Conservation (phyloP, 2,888 invertebrate species). For the Microchrysa polita region DNA sequence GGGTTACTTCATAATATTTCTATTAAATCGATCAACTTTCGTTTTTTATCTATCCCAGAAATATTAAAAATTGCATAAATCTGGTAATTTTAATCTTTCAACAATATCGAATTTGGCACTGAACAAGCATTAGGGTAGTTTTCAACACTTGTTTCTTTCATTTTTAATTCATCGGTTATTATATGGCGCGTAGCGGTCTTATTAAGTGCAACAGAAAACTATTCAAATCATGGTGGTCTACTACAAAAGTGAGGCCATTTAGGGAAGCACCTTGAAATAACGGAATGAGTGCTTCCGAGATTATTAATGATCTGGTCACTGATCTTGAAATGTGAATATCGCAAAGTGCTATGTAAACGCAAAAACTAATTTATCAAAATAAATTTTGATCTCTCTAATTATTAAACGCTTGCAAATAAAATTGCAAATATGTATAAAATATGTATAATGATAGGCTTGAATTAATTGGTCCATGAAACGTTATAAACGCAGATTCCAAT, state of each 20-base stretch:
- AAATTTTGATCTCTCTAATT: slow-evolving; percentile 32
- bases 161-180: background rate
- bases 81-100: background rate
- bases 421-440: too few relatives aligned
- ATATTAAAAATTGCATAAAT: background rate
- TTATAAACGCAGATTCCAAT: background rate
- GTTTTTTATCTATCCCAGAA: too few relatives aligned
- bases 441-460: slow-evolving; percentile 5
- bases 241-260: slow-evolving; percentile 18
- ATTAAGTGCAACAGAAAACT: background rate
- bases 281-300: slow-evolving; percentile 30
- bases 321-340: slow-evolving; percentile 37
- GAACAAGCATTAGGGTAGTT: slow-evolving; percentile 9
- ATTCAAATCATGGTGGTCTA: slow-evolving; percentile 13
- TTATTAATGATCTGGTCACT: slow-evolving; percentile 22
- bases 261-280: slow-evolving; percentile 26
- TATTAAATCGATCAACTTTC: too few relatives aligned
- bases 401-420: slow-evolving; percentile 29
- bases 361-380: slow-evolving; percentile 35
- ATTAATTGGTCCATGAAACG: slow-evolving; percentile 6
- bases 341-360: slow-evolving; percentile 16
- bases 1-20: too few relatives aligned
- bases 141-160: slow-evolving; percentile 8
- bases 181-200: background rate
- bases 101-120: slow-evolving; percentile 25